A percentile compares a stretch with the other conserved stretches of the same genome.
Conservation (phyloP, 2,113 vertebrate genomes). For the Eublepharis macularius region DNA sequence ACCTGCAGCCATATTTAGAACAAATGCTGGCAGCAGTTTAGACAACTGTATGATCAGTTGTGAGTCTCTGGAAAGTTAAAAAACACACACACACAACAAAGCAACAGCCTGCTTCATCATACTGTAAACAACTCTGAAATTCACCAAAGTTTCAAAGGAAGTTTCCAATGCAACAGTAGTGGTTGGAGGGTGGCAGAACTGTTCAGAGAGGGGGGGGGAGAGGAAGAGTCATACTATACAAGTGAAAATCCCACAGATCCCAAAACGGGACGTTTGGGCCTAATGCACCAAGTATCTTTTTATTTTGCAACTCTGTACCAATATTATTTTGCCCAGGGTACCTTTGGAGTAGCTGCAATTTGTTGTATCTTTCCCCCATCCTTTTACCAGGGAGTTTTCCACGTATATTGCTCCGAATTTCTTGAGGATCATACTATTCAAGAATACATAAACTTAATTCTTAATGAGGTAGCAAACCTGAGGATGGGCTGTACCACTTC, state of each 20-base stretch:
- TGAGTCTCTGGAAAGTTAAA: neutral
- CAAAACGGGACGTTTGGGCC: neutral
- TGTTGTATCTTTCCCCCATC: neutral
- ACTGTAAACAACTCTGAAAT: neutral
- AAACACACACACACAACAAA: neutral
- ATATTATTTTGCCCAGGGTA: neutral
- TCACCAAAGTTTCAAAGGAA: neutral
- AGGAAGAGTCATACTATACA: neutral
- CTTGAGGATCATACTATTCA: neutral
- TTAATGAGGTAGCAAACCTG: no score
- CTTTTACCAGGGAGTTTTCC: neutral
- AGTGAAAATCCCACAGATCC: neutral
- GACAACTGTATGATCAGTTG: neutral
- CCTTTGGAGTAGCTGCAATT: neutral
- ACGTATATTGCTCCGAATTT: neutral
- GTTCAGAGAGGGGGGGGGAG: neutral
- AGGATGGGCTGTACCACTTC: no score
- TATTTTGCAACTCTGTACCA: neutral
- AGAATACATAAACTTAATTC: no score
- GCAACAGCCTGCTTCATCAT: neutral
- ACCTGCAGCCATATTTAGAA: conserved; percentile 22
- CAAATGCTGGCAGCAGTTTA: neutral
- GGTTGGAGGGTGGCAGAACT: neutral
- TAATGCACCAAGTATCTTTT: neutral
- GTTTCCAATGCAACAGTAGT: neutral